Evolutionary conservation across 2,797 vertebrate genomes (phyloP), one percentile per base, ranked within the genome.

Genomic region (Gymnopithys bicolor): DNA sequence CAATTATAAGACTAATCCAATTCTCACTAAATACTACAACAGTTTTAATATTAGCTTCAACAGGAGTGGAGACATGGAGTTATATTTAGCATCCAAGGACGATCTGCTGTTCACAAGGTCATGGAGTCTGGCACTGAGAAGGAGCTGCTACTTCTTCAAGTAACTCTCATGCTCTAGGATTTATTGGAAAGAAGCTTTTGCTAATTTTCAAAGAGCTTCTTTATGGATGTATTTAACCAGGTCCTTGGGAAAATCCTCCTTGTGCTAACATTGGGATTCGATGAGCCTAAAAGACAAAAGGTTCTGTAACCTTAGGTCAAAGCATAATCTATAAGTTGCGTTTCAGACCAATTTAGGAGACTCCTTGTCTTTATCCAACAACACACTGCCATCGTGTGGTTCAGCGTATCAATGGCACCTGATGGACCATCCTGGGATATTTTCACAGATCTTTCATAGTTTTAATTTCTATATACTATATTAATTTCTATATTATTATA

Each of bases 321-420:
- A 89, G 63, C 11, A n/a, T 32, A 4, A 35, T 19, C 19, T 3
- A 37, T 0, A 49, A 69, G 24, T 2, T 28, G 43, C 4, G 32
- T 62, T 52, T 35, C 12, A 45, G 48, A 8, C 14, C 17, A 3
- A 13, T 60, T 21, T 2, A 60, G 48, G 63, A 35, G 69, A 28
- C 12, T 32, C 15, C 12, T 25, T 5, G 32, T 18, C 91, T 69
- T 97, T 97, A 91, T 49, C 78, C 85, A 92, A 68, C 95, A 52
- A 35, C 63, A 28, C 78, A 92, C 95, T 96, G 97, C 97, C 97
- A 97, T 95, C 97, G 30, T 95, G 96, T 96, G 97, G 95, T 41
- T 56, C 49, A 2, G 25, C 18, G 1, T 12, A 24, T 4, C 64
- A 75, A 90, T 5, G 5, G 68, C 95, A 85, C 1, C 16, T 5